Conservation (phyloP, 2,888 invertebrate genomes). For the Diachrysia chrysitis region DNA sequence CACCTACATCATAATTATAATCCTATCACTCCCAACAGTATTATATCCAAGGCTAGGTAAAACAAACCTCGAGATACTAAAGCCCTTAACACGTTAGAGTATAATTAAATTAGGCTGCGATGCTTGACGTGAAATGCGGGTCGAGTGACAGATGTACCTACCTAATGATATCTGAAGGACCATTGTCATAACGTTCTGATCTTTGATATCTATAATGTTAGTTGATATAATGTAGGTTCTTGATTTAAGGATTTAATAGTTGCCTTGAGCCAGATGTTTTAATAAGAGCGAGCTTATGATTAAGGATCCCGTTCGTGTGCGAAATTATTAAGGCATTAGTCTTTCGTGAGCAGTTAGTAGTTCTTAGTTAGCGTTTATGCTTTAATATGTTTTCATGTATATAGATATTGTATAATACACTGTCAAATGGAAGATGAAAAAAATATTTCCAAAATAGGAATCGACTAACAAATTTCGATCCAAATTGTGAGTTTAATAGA, state of each 20-base stretch:
- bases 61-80: neutral
- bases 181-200: conserved; percentile 53
- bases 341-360: neutral
- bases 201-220: conserved; percentile 20
- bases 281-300: neutral
- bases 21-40: neutral
- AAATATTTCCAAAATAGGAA: neutral
- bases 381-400: neutral
- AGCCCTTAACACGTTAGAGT: conserved; percentile 4
- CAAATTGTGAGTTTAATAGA: too few species aligned
- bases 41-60: neutral
- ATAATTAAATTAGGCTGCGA: conserved; percentile 39
- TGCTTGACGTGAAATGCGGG: conserved; percentile 53
- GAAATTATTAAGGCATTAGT: neutral
- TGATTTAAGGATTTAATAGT: neutral
- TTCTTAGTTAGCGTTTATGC: neutral
- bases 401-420: neutral
- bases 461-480: neutral
- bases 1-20: neutral
- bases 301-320: neutral
- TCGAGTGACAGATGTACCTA: conserved; percentile 52
- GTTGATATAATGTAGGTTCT: conserved; percentile 1
- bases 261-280: neutral
- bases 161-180: conserved; percentile 40
- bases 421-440: neutral